Base-by-base conservation (phyloP, 2,888 invertebrate genomes). In the Junonia oenone region DNA sequence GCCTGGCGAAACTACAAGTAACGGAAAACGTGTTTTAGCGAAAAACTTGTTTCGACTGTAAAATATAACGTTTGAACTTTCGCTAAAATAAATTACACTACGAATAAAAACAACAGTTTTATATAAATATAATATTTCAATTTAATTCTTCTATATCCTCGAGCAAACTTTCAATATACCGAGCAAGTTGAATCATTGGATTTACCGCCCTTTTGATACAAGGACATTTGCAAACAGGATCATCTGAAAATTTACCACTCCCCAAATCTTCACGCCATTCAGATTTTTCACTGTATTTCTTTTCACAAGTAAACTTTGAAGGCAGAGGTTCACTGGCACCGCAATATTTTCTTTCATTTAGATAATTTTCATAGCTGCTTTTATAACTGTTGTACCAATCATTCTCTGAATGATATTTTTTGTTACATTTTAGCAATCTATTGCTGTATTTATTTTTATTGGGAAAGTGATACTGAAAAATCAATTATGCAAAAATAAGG, bases 181-280 rank as follows among this genome's bases (percentile, higher is more conserved):
- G 69, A 17, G 80, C 76, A 54, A 88, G 71, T 68, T 80, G 75
- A 27, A 79, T 56, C 76, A 87, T 81, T 1, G 84, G 83, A 55
- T 78, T 77, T 14, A 69, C 58, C 4, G 75, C 67, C 59, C 64
- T 71, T 29, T 62, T 67, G 17, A 70, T 64, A 59, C 74, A 68
- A 5, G 62, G 57, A 62, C 72, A 72, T 51, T 61, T 63, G 59
- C 67, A 70, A 29, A 56, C 52, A 47, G 53, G 55, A 14, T 50
- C 52, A 15, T 58, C 19, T 1, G 58, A 54, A 17, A 55, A 31
- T 48, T 53, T 58, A 11, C 27, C 14, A 27, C 29, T 55, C 6
- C 38, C 37, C 6, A 56, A 53, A 33, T 56, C 56, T 1, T 66
- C 62, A 8, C 72, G 70, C 72, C 76, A 71, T 55, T 68, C 58